phyloP scores from a whole-genome alignment of 2,797 vertebrate species.

The Sebastolobus altivelis region DNA sequence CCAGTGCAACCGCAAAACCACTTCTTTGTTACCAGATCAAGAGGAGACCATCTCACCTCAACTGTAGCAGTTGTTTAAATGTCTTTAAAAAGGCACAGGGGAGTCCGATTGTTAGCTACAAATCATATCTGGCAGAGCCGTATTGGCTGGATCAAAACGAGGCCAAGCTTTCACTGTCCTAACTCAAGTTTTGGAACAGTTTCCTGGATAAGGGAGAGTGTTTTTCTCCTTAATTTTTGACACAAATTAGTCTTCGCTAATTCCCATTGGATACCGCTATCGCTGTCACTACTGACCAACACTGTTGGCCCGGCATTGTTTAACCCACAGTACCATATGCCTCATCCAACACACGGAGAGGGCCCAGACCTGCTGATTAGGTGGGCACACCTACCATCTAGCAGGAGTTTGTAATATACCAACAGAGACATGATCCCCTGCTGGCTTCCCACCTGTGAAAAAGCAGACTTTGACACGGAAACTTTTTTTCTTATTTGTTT shows the following conservation, averaged over 20 bases:
- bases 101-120: conserved; percentile 25
- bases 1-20: background rate
- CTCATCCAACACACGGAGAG: background rate
- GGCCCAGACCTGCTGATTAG: background rate
- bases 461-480: background rate
- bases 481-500: background rate
- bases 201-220: conserved; percentile 3
- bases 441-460: conserved; percentile 10
- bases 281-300: background rate
- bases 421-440: background rate
- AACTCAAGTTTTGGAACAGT: conserved; percentile 23
- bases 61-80: conserved; percentile 1
- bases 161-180: conserved; percentile 5
- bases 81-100: conserved; percentile 5
- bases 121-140: conserved; percentile 40
- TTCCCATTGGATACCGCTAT: background rate
- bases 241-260: background rate
- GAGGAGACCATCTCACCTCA: background rate
- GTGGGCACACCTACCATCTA: background rate
- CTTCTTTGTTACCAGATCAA: conserved; percentile 15
- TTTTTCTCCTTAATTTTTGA: background rate
- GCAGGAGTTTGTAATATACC: background rate
- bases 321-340: background rate
- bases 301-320: background rate
- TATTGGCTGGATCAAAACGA: conserved; percentile 17